Evolutionary conservation across 2,113 vertebrate genomes (phyloP).

Genomic region (Notarius lentiginosus): DNA sequence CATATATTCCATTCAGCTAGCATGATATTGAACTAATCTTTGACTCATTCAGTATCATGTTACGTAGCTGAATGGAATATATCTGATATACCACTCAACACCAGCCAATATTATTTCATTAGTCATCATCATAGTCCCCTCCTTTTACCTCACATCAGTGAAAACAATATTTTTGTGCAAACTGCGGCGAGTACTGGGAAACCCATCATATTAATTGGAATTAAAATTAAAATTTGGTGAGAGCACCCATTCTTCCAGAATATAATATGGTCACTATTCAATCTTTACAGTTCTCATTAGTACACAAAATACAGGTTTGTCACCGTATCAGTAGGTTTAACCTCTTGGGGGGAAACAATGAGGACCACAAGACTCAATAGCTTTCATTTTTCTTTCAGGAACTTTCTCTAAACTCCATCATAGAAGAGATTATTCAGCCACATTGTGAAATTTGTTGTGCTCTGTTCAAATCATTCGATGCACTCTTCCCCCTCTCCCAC

Average conservation of each 20-base stretch:
- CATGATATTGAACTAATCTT: too few species aligned
- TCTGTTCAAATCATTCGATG: conserved; percentile 36
- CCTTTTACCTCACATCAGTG: too few species aligned
- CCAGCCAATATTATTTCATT: too few species aligned
- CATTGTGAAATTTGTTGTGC: background rate
- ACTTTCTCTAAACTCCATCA: background rate
- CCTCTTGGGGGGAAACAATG: background rate
- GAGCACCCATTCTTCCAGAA: background rate
- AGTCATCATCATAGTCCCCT: too few species aligned
- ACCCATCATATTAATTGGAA: background rate
- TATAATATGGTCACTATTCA: background rate
- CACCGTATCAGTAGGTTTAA: background rate
- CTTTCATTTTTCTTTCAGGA: background rate
- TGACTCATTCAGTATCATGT: too few species aligned
- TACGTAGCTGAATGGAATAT: too few species aligned
- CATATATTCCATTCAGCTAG: too few species aligned
- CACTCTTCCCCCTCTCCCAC: background rate
- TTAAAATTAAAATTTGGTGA: background rate
- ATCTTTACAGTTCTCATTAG: background rate
- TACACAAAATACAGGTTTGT: background rate
- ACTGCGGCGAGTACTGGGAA: background rate
- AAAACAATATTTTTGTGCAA: background rate
- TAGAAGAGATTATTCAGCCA: background rate
- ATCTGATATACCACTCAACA: too few species aligned
- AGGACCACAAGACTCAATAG: background rate